Base-by-base conservation (phyloP, 1,140 invertebrate species). In the Calephelis virginiensis region DNA sequence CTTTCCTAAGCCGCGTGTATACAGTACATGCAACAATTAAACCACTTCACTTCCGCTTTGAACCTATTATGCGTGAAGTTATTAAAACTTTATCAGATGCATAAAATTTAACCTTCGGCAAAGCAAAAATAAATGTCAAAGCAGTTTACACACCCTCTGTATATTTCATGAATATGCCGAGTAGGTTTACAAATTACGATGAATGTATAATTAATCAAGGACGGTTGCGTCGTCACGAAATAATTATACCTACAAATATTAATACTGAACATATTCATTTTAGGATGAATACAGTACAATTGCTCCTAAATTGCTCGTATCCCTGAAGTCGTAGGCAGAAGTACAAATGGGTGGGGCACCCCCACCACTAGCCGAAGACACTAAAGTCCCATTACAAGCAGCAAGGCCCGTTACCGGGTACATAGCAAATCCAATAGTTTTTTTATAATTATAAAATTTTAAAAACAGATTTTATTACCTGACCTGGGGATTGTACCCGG, bases 111-210 rank as follows among this genome's bases (percentile, higher is more conserved):
- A 56, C 50, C 50, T 56, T 56, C 50, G 13, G 38, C 45, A 8
- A 38, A 11, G 43, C 43, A 38, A 47, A 43, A 62, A 62, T 62
- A 62, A 62, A 62, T 47, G 45, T 62, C 61, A 46, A 46, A 62
- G 13, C 61, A 62, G 61, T 62, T 62, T 62, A 62, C 61, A 62
- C 43, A 46, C 38, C 61, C 61, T 10, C 43, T 11, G 63, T 62
- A 53, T 65, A 62, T 50, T 62, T 69, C 68, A 69, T 69, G 63
- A 69, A 65, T 69, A 65, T 69, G 68, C 40, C 49, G 40, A 40
- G 63, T 47, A 45, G 43, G 47, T 17, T 61, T 67, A 67, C 61
- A 64, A 53, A 69, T 69, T 61, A 64, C 37, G 60, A 61, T 65
- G 68, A 61, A 69, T 62, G 56, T 61, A 64, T 40, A 45, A 63